Evolutionary conservation across 2,888 invertebrate genomes (phyloP).

Genomic region (Nymphalis c-album): DNA sequence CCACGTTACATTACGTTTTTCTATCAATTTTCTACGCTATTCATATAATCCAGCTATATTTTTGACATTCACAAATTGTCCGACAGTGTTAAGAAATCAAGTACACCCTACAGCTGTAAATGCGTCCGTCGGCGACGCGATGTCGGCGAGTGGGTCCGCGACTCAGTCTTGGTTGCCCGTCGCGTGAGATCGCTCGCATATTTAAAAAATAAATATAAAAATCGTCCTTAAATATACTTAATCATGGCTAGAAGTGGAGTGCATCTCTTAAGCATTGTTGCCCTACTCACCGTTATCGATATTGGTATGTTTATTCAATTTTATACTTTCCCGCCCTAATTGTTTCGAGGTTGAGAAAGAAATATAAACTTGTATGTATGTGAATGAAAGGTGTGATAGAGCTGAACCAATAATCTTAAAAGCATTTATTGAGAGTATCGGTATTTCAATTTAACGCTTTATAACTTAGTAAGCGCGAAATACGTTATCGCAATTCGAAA

Average conservation of each 20-base stretch:
- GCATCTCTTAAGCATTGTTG: slow-evolving; percentile 56
- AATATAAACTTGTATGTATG: not conserved
- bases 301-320: slow-evolving; percentile 57
- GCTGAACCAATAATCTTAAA: not conserved
- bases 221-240: slow-evolving; percentile 36
- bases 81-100: slow-evolving; percentile 15
- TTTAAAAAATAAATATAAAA: slow-evolving; percentile 37
- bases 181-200: slow-evolving; percentile 53
- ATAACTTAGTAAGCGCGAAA: not conserved
- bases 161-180: slow-evolving; percentile 57
- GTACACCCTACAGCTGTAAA: slow-evolving; percentile 58
- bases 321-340: slow-evolving; percentile 28
- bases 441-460: slow-evolving; percentile 4
- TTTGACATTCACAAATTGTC: slow-evolving; percentile 16
- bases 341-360: slow-evolving; percentile 1
- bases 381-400: not conserved
- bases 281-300: slow-evolving; percentile 66
- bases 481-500: not conserved
- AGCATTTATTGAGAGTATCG: not conserved
- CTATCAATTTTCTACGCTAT: too few relatives aligned
- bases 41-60: too few relatives aligned
- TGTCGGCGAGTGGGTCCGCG: slow-evolving; percentile 54
- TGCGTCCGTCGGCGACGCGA: slow-evolving; percentile 64
- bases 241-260: slow-evolving; percentile 62
- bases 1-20: too few relatives aligned